A percentile compares a stretch with the other conserved stretches of the same genome.
These are phyloP conservation scores for Gymnodraco acuticeps DNA, from an alignment of 2,797 vertebrate genomes.

Conservation along the genomic window DNA sequence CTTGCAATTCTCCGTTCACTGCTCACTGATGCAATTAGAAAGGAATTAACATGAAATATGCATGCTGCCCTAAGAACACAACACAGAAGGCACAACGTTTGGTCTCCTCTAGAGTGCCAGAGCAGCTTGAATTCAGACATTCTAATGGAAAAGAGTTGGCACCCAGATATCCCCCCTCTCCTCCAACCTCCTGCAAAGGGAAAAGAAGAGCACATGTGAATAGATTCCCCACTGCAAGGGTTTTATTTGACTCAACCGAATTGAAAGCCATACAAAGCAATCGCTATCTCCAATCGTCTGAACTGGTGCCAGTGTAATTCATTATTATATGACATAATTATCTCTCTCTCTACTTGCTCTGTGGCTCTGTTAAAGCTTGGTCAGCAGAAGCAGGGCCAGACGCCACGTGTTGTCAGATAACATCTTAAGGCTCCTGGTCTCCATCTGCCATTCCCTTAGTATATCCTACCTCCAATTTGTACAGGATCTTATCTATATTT, in stretches of 20 bases:
- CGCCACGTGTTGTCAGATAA: slow-evolving; percentile 62
- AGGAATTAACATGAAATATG: slow-evolving; percentile 64
- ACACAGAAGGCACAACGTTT: slow-evolving; percentile 39
- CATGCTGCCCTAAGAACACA: slow-evolving; percentile 32
- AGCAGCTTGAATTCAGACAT: slow-evolving; percentile 52
- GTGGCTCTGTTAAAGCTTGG: slow-evolving; percentile 55
- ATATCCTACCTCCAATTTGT: slow-evolving; percentile 71
- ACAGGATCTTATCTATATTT: slow-evolving; percentile 78
- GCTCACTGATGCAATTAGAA: slow-evolving; percentile 77
- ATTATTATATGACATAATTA: slow-evolving; percentile 73
- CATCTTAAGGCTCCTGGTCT: slow-evolving; percentile 69
- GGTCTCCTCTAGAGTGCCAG: slow-evolving; percentile 41
- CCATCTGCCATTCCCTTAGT: slow-evolving; percentile 68
- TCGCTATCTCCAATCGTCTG: slow-evolving; percentile 50
- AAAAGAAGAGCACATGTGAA: slow-evolving; percentile 48
- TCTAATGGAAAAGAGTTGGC: slow-evolving; percentile 60
- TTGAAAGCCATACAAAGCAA: slow-evolving; percentile 62
- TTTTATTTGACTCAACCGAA: slow-evolving; percentile 61
- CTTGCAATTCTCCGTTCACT: slow-evolving; percentile 54
- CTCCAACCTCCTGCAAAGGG: slow-evolving; percentile 49
- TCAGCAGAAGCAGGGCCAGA: slow-evolving; percentile 70
- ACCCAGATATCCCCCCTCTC: slow-evolving; percentile 5
- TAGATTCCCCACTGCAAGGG: slow-evolving; percentile 59
- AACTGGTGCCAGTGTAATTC: slow-evolving; percentile 53
- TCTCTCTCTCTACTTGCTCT: slow-evolving; percentile 48